Percentiles rank a stretch among this genome's conserved stretches.
phyloP scores from a whole-genome alignment of 2,888 invertebrate species.

The Orthosia gothica region DNA sequence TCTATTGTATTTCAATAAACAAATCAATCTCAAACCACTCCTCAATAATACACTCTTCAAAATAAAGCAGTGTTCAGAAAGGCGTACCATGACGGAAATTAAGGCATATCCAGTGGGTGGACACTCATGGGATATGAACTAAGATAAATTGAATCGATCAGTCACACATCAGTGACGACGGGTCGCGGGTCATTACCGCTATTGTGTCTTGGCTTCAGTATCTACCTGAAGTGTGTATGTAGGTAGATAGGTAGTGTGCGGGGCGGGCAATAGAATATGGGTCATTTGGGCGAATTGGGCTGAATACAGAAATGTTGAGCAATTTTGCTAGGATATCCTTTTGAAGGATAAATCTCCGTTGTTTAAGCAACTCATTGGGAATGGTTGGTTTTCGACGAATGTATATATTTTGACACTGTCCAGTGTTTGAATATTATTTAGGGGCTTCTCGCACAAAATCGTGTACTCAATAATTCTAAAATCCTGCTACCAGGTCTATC shows the following conservation, averaged over 20 bases:
- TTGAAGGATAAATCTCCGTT: slow-evolving; percentile 6
- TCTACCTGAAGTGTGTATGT: slow-evolving; percentile 40
- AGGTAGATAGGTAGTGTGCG: not conserved
- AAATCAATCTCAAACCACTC: not conserved
- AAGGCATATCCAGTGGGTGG: slow-evolving; percentile 35
- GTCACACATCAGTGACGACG: slow-evolving; percentile 54
- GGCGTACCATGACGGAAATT: slow-evolving; percentile 30
- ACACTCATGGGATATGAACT: slow-evolving; percentile 42
- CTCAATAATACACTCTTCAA: not conserved
- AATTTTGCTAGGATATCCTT: not conserved
- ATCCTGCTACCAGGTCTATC: too few species aligned
- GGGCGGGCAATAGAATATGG: slow-evolving; percentile 11
- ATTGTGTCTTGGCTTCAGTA: slow-evolving; percentile 42
- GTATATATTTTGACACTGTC: too few species aligned
- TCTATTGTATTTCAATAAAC: not conserved
- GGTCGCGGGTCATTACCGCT: slow-evolving; percentile 56
- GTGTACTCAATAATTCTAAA: too few species aligned
- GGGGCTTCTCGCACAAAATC: too few species aligned
- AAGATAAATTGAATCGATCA: slow-evolving; percentile 63
- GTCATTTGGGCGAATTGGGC: slow-evolving; percentile 10
- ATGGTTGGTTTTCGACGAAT: not conserved
- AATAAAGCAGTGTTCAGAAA: slow-evolving; percentile 30
- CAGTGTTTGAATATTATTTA: too few species aligned
- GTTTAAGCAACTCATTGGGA: not conserved
- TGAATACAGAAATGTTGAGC: slow-evolving; percentile 11